These are phyloP conservation scores for Carollia perspicillata DNA, from an alignment of 2,113 vertebrate species.

Conservation along the genomic window DNA sequence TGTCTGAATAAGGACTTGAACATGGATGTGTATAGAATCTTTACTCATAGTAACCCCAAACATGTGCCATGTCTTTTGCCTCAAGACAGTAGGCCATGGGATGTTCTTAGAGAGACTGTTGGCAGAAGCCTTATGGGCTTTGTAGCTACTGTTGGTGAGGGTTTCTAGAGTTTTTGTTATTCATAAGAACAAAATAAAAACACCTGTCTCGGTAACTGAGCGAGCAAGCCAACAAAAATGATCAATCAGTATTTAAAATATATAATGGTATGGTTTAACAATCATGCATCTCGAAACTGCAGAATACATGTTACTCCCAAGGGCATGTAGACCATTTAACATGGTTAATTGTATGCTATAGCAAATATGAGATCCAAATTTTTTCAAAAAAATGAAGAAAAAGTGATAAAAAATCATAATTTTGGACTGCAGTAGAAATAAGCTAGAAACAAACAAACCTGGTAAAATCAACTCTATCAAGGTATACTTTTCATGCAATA, in stretches of 20 bases:
- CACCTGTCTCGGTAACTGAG: not conserved
- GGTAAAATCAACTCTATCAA: not conserved
- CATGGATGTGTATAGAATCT: too few species aligned
- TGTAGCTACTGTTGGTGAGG: too few species aligned
- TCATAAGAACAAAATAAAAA: too few species aligned
- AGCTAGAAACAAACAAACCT: not conserved
- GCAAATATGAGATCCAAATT: not conserved
- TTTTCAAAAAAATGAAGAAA: not conserved
- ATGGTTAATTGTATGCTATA: not conserved
- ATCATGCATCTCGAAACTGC: not conserved
- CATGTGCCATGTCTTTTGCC: too few species aligned
- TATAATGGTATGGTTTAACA: not conserved
- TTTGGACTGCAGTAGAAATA: not conserved
- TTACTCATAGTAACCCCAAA: too few species aligned
- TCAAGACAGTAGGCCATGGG: too few species aligned
- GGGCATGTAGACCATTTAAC: not conserved
- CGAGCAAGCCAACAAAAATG: not conserved
- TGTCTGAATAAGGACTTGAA: not conserved
- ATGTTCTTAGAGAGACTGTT: too few species aligned
- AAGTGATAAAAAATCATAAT: not conserved
- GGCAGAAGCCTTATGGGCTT: too few species aligned
- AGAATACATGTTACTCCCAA: not conserved
- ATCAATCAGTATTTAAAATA: not conserved
- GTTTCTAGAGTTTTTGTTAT: too few species aligned
- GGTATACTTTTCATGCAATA: not conserved